Evolutionary conservation across 1,140 invertebrate species (phyloP).

Genomic region (Drosophila simulans): DNA sequence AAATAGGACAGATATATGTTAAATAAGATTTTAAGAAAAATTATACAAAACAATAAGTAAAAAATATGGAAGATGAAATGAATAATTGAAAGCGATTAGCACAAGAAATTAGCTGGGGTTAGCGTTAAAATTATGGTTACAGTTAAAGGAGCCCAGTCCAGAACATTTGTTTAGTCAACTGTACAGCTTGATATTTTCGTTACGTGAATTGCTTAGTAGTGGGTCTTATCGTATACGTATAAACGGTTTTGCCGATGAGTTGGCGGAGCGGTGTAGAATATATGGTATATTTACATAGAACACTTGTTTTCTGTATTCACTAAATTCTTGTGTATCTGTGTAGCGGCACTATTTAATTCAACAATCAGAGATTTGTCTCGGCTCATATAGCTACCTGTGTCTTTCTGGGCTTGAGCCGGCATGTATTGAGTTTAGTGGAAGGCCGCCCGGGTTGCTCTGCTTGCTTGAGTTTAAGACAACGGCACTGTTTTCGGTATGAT

Average conservation of each 20-base stretch:
- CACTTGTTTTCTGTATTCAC: conserved; percentile 38
- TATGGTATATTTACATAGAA: conserved; percentile 46
- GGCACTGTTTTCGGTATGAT: conserved; percentile 4
- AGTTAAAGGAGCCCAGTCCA: conserved; percentile 53
- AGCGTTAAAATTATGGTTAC: conserved; percentile 37
- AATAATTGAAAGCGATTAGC: neutral
- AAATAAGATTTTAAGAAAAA: conserved; percentile 41
- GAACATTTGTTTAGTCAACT: conserved; percentile 67
- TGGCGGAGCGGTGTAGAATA: conserved; percentile 11
- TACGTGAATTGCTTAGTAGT: conserved; percentile 48
- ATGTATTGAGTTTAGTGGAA: conserved; percentile 66
- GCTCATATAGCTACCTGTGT: conserved; percentile 69
- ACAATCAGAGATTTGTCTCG: conserved; percentile 36
- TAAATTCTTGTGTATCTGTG: conserved; percentile 62
- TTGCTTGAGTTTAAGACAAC: conserved; percentile 17
- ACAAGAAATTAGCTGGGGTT: conserved; percentile 9
- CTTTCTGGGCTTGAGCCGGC: conserved; percentile 44
- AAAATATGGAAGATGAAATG: neutral
- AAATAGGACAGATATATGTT: conserved; percentile 62
- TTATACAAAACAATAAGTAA: conserved; percentile 19
- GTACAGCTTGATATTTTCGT: conserved; percentile 62
- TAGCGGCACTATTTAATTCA: conserved; percentile 66
- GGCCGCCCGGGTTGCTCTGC: conserved; percentile 47
- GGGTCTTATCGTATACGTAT: conserved; percentile 59
- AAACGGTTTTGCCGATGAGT: conserved; percentile 29